Base-by-base conservation (phyloP, 2,888 invertebrate species). In the Eremobia ochroleuca region DNA sequence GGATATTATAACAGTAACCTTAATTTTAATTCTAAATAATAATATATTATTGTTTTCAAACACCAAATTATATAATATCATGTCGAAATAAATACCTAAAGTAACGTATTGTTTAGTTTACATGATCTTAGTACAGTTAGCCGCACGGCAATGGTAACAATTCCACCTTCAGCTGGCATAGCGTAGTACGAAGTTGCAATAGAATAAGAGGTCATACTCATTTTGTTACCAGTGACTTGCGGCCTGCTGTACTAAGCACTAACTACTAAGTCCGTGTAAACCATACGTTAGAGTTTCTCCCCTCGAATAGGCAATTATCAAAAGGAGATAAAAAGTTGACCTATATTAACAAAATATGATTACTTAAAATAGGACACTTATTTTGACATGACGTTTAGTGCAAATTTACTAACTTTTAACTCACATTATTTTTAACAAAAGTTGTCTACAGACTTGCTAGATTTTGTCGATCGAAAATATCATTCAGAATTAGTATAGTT, bases 31-130 rank as follows among this genome's bases (percentile, higher is more conserved):
- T 52, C 21, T 58, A 59, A 76, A 65, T 80, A 55, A 21, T 67
- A 62, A 46, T 31, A 52, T 65, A 46, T 55, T 46, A 52, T 79
- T 79, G 55, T 72, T 68, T 81, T 49, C 18, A 43, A 28, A 67
- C 40, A 81, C 79, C 46, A 81, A 62, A 73, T 71, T 62, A 18
- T 43, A 15, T 76, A 28, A 28, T 46, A 55, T 75, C 82, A 52
- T 78, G 81, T 78, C 67, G 25, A 37, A 79, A 76, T 76, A 75
- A 52, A 52, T 52, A 52, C 52, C 11, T 52, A 11, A 52, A 52
- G 11, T 52, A n/a, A 25, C 25, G 52, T 52, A 52, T 52, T 25
- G 25, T 3, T 9, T 52, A n/a, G 25, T 52, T 52, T 11, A 52
- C 11, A 11, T 52, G 52, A 52, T 11, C 11, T 25, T 25, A n/a